These are phyloP conservation scores for Ginglymostoma cirratum DNA, from an alignment of 2,113 vertebrate genomes.

Conservation along the genomic window DNA sequence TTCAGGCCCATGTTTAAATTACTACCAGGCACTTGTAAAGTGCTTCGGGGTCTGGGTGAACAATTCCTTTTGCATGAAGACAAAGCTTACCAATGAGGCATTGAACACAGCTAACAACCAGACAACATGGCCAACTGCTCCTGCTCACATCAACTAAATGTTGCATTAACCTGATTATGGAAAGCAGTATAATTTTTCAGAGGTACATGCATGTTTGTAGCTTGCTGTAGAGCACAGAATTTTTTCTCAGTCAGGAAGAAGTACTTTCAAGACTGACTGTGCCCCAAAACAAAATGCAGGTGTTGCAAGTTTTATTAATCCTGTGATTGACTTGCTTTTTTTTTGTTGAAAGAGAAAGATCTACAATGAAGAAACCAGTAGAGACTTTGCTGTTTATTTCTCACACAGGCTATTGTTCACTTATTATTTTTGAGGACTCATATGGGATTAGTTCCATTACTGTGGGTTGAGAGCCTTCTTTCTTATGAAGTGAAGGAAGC, in stretches of 20 bases:
- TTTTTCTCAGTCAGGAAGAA: background rate
- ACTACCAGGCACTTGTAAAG: background rate
- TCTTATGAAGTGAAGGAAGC: constrained; percentile 76
- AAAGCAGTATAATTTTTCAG: background rate
- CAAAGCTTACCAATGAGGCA: background rate
- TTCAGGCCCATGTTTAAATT: background rate
- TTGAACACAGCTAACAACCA: background rate
- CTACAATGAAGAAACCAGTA: background rate
- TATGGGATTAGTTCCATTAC: constrained; percentile 74
- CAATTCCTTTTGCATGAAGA: background rate
- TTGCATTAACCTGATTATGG: background rate
- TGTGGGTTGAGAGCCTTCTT: constrained; percentile 81
- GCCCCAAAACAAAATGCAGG: background rate
- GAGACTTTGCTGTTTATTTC: background rate
- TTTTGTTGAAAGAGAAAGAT: background rate
- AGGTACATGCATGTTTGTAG: background rate
- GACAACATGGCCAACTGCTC: background rate
- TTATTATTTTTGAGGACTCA: constrained; percentile 45
- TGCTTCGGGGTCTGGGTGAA: background rate
- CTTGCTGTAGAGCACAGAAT: background rate
- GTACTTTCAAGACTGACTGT: background rate
- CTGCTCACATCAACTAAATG: background rate
- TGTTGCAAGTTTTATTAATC: background rate
- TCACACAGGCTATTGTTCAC: background rate
- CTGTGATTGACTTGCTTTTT: background rate